phyloP scores from a whole-genome alignment of 2,797 vertebrate species.

The Mus spretus region DNA sequence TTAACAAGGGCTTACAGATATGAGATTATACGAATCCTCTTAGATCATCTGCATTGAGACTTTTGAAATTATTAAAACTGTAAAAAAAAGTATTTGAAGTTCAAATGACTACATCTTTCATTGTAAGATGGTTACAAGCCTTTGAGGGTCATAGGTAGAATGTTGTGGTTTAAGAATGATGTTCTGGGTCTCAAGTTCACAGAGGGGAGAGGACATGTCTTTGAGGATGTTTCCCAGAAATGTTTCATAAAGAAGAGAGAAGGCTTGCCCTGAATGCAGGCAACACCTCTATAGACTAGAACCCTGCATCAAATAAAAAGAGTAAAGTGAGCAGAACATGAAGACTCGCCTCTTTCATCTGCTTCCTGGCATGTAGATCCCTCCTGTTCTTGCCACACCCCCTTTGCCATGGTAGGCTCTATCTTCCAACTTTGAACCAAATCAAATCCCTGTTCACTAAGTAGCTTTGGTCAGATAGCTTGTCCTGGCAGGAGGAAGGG shows the following conservation, averaged over 20 bases:
- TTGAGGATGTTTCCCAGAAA: neutral
- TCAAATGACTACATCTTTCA: neutral
- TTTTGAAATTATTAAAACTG: neutral
- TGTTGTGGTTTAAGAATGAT: neutral
- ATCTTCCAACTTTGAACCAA: neutral
- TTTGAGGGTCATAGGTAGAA: neutral
- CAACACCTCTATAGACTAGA: neutral
- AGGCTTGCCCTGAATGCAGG: neutral
- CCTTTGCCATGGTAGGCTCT: neutral
- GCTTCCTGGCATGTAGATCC: neutral
- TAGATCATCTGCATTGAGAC: neutral
- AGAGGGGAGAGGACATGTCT: neutral
- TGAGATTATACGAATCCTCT: neutral
- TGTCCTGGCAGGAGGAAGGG: neutral
- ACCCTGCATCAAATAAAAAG: neutral
- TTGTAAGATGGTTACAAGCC: neutral
- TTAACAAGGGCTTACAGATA: neutral
- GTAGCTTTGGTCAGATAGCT: neutral
- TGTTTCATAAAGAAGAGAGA: neutral
- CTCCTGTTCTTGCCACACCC: neutral
- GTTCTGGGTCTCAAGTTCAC: neutral
- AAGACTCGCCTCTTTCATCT: neutral
- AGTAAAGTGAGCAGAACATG: accelerated
- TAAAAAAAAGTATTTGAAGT: neutral
- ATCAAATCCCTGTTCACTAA: neutral